Evolutionary conservation across 2,888 invertebrate genomes (phyloP).

Genomic region (Chymomyza fuscimana): DNA sequence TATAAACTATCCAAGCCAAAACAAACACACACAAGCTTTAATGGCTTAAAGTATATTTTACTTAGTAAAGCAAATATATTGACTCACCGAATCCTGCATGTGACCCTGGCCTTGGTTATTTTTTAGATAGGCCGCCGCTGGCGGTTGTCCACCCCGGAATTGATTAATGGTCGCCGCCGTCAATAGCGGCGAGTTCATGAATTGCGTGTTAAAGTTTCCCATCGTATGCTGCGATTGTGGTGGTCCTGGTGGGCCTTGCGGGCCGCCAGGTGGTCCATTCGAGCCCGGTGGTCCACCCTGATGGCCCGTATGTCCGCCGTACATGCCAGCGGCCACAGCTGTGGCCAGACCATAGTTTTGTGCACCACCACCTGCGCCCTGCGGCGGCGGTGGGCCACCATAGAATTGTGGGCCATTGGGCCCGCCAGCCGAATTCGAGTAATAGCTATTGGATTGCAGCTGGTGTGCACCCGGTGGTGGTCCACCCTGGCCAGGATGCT

Average conservation of each 20-base stretch:
- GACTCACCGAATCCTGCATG: constrained; percentile 79
- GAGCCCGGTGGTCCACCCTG: constrained; percentile 76
- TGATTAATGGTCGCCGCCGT: constrained; percentile 81
- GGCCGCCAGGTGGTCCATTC: constrained; percentile 75
- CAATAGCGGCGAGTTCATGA: constrained; percentile 84
- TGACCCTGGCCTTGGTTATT: constrained; percentile 79
- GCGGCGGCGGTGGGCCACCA: constrained; percentile 76
- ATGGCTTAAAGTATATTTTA: too few species aligned
- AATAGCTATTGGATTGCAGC: constrained; percentile 79
- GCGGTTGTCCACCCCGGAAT: constrained; percentile 79
- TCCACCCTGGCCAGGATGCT: constrained; percentile 76
- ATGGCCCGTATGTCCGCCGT: constrained; percentile 77
- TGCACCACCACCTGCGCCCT: constrained; percentile 74
- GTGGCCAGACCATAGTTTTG: constrained; percentile 78
- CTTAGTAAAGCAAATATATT: neutral
- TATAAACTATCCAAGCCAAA: too few species aligned
- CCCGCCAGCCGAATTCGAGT: constrained; percentile 79
- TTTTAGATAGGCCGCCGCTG: constrained; percentile 78
- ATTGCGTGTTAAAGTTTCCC: constrained; percentile 81
- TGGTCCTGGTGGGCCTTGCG: constrained; percentile 69
- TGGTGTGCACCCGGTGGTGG: constrained; percentile 77
- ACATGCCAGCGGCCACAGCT: constrained; percentile 76
- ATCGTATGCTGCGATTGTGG: constrained; percentile 78
- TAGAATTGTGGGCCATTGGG: constrained; percentile 78
- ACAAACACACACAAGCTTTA: too few species aligned